Conservation (phyloP, 2,888 invertebrate species). For the Cheilosia vulpina region DNA sequence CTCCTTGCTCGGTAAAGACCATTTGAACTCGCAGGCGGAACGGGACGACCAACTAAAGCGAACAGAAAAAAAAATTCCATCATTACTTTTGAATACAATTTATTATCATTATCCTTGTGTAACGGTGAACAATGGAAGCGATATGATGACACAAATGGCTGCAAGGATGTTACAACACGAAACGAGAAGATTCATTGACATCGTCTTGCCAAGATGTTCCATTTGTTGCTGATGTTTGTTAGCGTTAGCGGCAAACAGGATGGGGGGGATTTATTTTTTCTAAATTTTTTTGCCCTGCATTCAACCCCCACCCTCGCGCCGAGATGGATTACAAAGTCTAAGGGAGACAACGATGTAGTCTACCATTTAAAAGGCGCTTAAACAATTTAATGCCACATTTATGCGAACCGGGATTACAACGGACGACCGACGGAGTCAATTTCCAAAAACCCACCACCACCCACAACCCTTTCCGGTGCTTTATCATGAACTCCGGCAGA, state of each 20-base stretch:
- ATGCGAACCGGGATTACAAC: slow-evolving; percentile 72
- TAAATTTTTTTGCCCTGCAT: slow-evolving; percentile 17
- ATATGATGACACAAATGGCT: slow-evolving; percentile 75
- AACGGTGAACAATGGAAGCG: slow-evolving; percentile 73
- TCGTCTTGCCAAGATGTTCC: slow-evolving; percentile 73
- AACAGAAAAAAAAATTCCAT: slow-evolving; percentile 56
- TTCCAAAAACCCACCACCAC: slow-evolving; percentile 36
- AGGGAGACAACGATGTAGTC: slow-evolving; percentile 15
- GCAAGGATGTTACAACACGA: slow-evolving; percentile 60
- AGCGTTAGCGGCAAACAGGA: neutral
- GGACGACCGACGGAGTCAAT: slow-evolving; percentile 63
- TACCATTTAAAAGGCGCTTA: slow-evolving; percentile 72
- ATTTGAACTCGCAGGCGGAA: slow-evolving; percentile 64
- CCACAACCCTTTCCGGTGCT: slow-evolving; percentile 72
- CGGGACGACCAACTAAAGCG: neutral
- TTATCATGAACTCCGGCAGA: slow-evolving; percentile 67
- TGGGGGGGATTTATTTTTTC: slow-evolving; percentile 19
- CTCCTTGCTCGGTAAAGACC: slow-evolving; percentile 24
- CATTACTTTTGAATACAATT: slow-evolving; percentile 76
- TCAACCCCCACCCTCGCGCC: neutral
- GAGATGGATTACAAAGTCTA: slow-evolving; percentile 57
- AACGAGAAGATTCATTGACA: slow-evolving; percentile 74
- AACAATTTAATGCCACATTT: slow-evolving; percentile 75
- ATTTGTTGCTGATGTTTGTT: slow-evolving; percentile 71
- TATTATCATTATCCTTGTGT: slow-evolving; percentile 74